phyloP scores from a whole-genome alignment of 2,797 vertebrate species.

The Psittacula derbiana region DNA sequence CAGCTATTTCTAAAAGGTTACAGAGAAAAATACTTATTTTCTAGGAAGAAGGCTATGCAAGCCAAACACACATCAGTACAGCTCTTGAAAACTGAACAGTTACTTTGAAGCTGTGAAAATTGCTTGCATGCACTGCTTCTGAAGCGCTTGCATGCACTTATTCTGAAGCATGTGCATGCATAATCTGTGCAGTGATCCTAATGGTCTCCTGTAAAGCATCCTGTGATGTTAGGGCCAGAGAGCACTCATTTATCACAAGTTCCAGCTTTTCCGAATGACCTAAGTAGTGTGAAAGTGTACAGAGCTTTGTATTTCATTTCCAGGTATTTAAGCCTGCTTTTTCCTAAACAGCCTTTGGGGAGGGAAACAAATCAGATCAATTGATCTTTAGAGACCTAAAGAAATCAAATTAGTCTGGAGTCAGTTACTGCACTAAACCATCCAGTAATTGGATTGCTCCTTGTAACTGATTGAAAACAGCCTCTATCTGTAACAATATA shows the following conservation, averaged over 20 bases:
- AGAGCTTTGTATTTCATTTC: constrained; percentile 81
- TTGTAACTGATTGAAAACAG: constrained; percentile 98
- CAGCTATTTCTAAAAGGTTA: background rate
- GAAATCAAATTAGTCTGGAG: constrained; percentile 99
- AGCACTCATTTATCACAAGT: constrained; percentile 6
- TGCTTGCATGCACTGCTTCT: background rate
- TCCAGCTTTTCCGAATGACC: constrained; percentile 66
- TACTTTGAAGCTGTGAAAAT: constrained; percentile 18
- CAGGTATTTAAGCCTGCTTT: constrained; percentile 81
- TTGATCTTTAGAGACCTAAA: constrained; percentile 97
- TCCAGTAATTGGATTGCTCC: constrained; percentile 95
- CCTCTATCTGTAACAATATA: constrained; percentile 84
- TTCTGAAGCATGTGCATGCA: background rate
- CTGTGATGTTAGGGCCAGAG: constrained; percentile 24
- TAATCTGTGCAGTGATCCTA: background rate
- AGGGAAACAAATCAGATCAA: constrained; percentile 98
- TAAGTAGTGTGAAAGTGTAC: constrained; percentile 76
- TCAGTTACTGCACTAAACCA: constrained; percentile 99
- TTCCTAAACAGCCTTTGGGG: constrained; percentile 85
- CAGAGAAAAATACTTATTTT: background rate
- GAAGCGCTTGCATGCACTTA: background rate
- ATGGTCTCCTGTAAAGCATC: constrained; percentile 1
- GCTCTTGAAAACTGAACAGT: background rate
- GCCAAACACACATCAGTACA: background rate
- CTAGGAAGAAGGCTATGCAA: background rate